A percentile compares a stretch with the other conserved stretches of the same genome.
Conservation (phyloP, 2,797 vertebrate genomes). For the Alcedo atthis region DNA sequence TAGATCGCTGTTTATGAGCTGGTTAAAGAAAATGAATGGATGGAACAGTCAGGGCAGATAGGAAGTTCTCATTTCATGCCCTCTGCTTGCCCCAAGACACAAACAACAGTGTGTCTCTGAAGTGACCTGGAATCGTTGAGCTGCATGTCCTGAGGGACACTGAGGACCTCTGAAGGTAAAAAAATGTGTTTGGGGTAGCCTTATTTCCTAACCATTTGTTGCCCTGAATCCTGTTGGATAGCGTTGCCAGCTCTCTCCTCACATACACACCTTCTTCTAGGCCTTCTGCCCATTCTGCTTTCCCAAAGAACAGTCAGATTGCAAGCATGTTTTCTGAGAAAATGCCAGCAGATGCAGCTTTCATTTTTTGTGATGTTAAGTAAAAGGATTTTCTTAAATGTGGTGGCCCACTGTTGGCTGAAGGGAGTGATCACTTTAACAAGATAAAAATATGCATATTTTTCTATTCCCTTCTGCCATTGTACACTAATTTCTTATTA, state of each 20-base stretch:
- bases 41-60: not conserved
- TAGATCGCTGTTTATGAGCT: not conserved
- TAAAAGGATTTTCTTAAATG: not conserved
- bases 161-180: conserved; percentile 31
- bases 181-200: not conserved
- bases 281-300: not conserved
- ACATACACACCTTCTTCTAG: not conserved
- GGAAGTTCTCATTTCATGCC: not conserved
- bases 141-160: not conserved
- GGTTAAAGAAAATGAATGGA: conserved; percentile 6
- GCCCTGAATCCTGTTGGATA: not conserved
- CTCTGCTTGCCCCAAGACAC: not conserved
- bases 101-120: not conserved
- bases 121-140: not conserved
- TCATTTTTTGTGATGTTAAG: not conserved
- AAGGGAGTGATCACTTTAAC: not conserved
- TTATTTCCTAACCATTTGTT: not conserved
- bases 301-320: not conserved
- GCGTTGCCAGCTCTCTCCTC: not conserved
- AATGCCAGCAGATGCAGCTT: not conserved
- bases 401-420: not conserved
- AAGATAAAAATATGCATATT: not conserved
- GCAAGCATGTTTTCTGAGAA: not conserved
- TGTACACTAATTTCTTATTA: not conserved
- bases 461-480: not conserved